Evolutionary conservation across 2,888 invertebrate genomes (phyloP), one percentile per base, ranked within the genome.

Genomic region (Pyrochroa serraticornis): DNA sequence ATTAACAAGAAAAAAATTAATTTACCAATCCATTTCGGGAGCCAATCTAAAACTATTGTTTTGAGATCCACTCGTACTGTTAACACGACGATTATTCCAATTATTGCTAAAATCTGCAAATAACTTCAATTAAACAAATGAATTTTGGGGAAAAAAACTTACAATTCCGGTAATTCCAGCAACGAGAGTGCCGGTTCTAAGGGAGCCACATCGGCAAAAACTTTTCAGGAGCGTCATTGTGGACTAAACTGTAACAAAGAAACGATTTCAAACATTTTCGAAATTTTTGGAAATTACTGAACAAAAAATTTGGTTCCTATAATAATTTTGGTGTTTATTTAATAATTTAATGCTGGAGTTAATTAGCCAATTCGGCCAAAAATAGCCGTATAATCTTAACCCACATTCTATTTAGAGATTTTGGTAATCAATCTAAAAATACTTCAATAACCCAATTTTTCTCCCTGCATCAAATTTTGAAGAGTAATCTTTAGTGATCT

Each of bases 31-130:
- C 83, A 82, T 69, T 87, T 84, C 69, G 89, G 85, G 37, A 91
- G 77, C 71, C 86, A 85, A 73, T 90, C 89, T 64, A 92, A 84
- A 36, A 92, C 82, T 73, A 91, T 89, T n/a, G 91, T 92, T 74
- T 86, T 88, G 79, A 90, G 87, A 67, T 88, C 86, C 42, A 91
- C 84, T 55, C 84, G 82, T 45, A 83, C 82, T 41, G 81, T 83
- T 81, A 90, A 87, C 54, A 91, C 84, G 35, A 87, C 75, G 58
- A 91, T 81, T 65, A 93, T 85, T 35, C 89, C 87, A 35, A 85
- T 73, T 39, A 92, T 86, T 7, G 91, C 88, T 13, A 91, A 79
- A n/a, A 84, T 68, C 84, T 84, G 71, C 36, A 78, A 79, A 59
- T 38, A 42, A 33, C 12, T 2, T 3, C 22, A 22, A 22, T 22